Evolutionary conservation across 2,797 vertebrate genomes (phyloP).

Genomic region (Siniperca scherzeri): DNA sequence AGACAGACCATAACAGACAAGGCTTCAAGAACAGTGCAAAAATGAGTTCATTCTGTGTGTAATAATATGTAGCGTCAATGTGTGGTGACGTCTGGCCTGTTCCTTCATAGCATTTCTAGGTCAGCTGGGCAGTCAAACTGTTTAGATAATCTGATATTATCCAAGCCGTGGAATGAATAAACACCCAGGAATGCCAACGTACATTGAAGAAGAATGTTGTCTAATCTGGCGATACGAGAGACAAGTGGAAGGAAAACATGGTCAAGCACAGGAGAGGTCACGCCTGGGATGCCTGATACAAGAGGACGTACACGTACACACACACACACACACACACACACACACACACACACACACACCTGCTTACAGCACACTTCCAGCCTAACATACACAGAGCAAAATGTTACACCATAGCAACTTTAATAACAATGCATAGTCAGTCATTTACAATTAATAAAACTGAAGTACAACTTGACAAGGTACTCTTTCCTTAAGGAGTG

Average conservation of each 20-base stretch:
- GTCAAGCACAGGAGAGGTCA: neutral
- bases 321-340: neutral
- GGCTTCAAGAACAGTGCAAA: neutral
- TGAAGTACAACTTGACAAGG: neutral
- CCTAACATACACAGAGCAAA: slow-evolving; percentile 8
- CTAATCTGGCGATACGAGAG: slow-evolving; percentile 17
- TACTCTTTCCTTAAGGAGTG: neutral
- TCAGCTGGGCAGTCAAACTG: neutral
- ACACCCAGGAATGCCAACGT: neutral
- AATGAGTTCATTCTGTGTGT: neutral
- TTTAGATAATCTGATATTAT: slow-evolving; percentile 22
- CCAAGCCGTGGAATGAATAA: slow-evolving; percentile 22
- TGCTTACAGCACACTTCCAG: slow-evolving; percentile 8
- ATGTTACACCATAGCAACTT: neutral
- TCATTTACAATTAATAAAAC: neutral
- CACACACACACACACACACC: neutral
- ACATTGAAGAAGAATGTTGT: neutral
- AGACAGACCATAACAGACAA: slow-evolving; percentile 2
- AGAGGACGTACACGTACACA: neutral
- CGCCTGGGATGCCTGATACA: neutral
- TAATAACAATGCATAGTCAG: neutral
- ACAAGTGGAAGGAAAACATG: slow-evolving; percentile 1
- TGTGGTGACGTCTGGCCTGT: neutral
- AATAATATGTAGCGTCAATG: neutral
- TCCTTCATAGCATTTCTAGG: slow-evolving; percentile 5